Percentiles rank a stretch among this genome's conserved stretches.
phyloP scores from a whole-genome alignment of 2,113 vertebrate species.

The Hypomesus transpacificus region DNA sequence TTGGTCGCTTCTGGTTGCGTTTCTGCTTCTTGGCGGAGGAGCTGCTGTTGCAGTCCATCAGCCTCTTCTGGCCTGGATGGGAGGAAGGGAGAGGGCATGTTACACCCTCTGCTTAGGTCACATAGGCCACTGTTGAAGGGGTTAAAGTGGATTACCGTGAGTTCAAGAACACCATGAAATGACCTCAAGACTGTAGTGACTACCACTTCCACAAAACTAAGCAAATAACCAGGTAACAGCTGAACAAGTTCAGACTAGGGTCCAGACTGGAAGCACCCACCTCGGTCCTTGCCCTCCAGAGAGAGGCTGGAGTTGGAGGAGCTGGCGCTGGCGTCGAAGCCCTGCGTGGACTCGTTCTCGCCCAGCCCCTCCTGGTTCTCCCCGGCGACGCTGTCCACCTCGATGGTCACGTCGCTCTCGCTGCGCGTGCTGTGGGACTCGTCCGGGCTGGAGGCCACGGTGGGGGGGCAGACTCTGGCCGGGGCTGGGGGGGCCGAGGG shows the following conservation, averaged over 20 bases:
- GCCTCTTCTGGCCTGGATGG: conserved; percentile 85
- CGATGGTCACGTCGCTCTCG: conserved; percentile 77
- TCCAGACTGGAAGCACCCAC: conserved; percentile 56
- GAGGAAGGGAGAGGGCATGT: too few relatives aligned
- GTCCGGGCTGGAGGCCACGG: conserved; percentile 72
- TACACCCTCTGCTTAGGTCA: too few relatives aligned
- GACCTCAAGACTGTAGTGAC: too few relatives aligned
- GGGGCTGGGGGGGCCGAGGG: conserved; percentile 34
- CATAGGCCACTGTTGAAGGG: too few relatives aligned
- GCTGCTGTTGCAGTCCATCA: conserved; percentile 76
- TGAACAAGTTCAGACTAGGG: accelerated
- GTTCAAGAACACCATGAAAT: too few relatives aligned
- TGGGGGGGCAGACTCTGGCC: conserved; percentile 65
- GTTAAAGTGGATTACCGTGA: too few relatives aligned
- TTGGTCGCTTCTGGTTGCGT: conserved; percentile 87
- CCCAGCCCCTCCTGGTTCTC: conserved; percentile 82
- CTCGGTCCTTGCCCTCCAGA: conserved; percentile 81
- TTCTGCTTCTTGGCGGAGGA: conserved; percentile 90
- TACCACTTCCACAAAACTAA: too few relatives aligned
- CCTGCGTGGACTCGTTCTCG: conserved; percentile 78
- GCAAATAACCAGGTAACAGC: too few relatives aligned
- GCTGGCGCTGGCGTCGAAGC: conserved; percentile 78
- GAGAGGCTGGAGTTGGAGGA: conserved; percentile 76
- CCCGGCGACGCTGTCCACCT: conserved; percentile 79
- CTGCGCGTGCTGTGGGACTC: conserved; percentile 77